Evolutionary conservation across 2,797 vertebrate species (phyloP), one percentile per base, ranked within the genome.

Genomic region (Pseudochromis fuscus): DNA sequence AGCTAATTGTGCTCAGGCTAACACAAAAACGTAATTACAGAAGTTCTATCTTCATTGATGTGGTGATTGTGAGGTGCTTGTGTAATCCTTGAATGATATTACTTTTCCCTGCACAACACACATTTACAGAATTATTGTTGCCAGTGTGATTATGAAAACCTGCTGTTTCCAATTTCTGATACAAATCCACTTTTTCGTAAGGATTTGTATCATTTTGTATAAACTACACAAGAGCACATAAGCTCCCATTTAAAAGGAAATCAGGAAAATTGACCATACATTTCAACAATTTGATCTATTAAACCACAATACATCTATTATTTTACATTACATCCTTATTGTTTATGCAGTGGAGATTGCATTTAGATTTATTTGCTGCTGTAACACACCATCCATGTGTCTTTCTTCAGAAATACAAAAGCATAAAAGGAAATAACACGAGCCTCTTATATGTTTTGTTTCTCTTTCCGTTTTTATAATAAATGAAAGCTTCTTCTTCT

Each of bases 401-500:
- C 37, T 35, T 35, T 18, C 16, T 4, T 30, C 30, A 30, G 4
- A 30, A 30, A 30, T 30, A 5, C 8, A 30, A 30, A 30, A 30
- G 8, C 8, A 30, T 30, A 30, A 30, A 30, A 30, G n/a, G n/a
- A n/a, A n/a, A n/a, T n/a, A n/a, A n/a, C n/a, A n/a, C n/a, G n/a
- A n/a, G n/a, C n/a, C n/a, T n/a, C n/a, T n/a, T 12, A 15, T 18
- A 38, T 38, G 16, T 38, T 38, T 38, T 10, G 11, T 45, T 45
- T 49, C 12, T 27, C 6, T 19, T 44, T 33, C 23, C 19, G 1
- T 5, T 1, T 18, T 24, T 57, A 18, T 25, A 87, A 77, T 87
- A 88, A 85, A 87, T 44, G 2, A 76, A 33, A 64, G 33, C 23
- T 33, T n/a, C n/a, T n/a, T n/a, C n/a, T n/a, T n/a, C 30, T 67